Conservation (phyloP, 2,888 invertebrate genomes). For the Palloptera scutellata region DNA sequence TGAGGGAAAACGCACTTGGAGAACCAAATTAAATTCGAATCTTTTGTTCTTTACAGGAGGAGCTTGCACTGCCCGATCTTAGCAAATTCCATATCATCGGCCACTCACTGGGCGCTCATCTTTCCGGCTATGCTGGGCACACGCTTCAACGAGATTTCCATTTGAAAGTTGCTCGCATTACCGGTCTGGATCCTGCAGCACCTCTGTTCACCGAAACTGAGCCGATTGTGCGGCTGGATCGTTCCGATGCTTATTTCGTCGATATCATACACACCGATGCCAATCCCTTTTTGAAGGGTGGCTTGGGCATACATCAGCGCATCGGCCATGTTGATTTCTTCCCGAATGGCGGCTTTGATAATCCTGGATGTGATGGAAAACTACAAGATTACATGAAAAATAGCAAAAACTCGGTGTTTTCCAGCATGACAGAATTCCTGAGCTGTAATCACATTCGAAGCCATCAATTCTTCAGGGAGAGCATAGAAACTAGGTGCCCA, state of each 20-base stretch:
- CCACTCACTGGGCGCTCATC: conserved; percentile 86
- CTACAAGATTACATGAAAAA: conserved; percentile 71
- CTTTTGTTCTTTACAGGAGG: conserved; percentile 62
- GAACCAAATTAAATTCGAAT: conserved; percentile 32
- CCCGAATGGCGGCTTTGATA: conserved; percentile 86
- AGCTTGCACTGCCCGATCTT: conserved; percentile 67
- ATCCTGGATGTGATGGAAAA: conserved; percentile 73
- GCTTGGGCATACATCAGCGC: conserved; percentile 81
- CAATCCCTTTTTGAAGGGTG: conserved; percentile 77
- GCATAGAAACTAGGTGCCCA: conserved; percentile 79
- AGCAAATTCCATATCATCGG: conserved; percentile 84
- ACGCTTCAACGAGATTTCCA: conserved; percentile 75
- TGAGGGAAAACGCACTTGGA: neutral
- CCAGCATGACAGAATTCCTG: conserved; percentile 68
- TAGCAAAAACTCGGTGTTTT: conserved; percentile 70
- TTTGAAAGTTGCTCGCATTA: conserved; percentile 78
- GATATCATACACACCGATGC: conserved; percentile 91
- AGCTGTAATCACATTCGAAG: conserved; percentile 90
- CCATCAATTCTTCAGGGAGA: conserved; percentile 84
- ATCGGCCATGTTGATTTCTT: conserved; percentile 92
- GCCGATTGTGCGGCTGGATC: conserved; percentile 82
- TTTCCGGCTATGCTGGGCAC: conserved; percentile 84
- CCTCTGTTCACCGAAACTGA: conserved; percentile 87
- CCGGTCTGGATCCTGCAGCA: conserved; percentile 91
- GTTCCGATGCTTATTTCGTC: conserved; percentile 86